phyloP scores from a whole-genome alignment of 1,140 invertebrate species.

The Phymastichus coffea region DNA sequence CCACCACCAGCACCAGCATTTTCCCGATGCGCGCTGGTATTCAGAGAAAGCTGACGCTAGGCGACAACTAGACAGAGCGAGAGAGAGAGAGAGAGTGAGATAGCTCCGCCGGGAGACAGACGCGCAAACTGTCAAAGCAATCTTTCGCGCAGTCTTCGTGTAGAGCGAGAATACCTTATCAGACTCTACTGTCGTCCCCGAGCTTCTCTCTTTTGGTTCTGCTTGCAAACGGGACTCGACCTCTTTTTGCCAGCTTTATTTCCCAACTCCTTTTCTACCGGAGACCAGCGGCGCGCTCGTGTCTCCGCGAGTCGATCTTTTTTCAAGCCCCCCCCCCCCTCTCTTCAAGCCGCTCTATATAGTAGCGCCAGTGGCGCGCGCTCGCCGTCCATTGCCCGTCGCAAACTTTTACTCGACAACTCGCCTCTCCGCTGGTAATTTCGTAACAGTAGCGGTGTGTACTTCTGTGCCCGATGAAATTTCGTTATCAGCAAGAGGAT shows the following conservation, averaged over 20 bases:
- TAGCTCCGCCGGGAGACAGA: conserved; percentile 32
- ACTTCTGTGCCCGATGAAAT: neutral
- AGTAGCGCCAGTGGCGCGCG: neutral
- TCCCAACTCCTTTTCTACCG: neutral
- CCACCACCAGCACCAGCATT: too few relatives aligned
- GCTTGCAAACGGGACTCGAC: neutral
- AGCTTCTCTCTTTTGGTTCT: conserved; percentile 14
- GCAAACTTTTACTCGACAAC: neutral
- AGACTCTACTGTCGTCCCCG: conserved; percentile 30
- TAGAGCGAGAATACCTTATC: conserved; percentile 52
- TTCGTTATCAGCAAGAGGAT: conserved; percentile 12
- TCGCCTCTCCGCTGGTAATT: neutral
- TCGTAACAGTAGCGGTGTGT: neutral
- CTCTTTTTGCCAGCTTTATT: conserved; percentile 2
- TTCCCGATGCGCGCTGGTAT: neutral
- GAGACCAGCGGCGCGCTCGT: too few relatives aligned
- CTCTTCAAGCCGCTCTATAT: neutral
- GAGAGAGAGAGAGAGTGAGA: too few relatives aligned
- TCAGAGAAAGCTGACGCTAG: neutral
- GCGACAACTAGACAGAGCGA: conserved; percentile 37
- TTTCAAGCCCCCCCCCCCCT: conserved; percentile 25
- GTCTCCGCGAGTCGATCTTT: too few relatives aligned
- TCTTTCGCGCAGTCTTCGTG: conserved; percentile 48
- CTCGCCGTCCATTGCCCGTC: neutral
- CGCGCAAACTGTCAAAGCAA: conserved; percentile 53